Conservation (phyloP, 2,888 invertebrate genomes). For the Drosophila monieri region DNA sequence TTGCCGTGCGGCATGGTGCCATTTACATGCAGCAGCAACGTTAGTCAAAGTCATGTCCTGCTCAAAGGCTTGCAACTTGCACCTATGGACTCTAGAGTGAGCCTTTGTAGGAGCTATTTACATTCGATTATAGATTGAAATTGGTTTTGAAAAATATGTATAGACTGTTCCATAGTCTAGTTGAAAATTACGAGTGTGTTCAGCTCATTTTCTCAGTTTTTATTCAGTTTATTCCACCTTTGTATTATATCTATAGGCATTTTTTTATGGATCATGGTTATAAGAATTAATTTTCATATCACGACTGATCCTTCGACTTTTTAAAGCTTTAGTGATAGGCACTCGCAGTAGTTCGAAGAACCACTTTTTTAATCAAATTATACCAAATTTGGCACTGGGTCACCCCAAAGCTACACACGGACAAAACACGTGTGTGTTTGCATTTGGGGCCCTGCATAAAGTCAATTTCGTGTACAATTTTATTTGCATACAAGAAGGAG, state of each 20-base stretch:
- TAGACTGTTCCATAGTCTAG: background rate
- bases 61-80: slow-evolving; percentile 48
- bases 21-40: slow-evolving; percentile 76
- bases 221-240: background rate
- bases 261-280: too few relatives aligned
- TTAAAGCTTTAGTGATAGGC: too few relatives aligned
- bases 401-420: slow-evolving; percentile 14
- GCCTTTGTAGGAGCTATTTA: background rate
- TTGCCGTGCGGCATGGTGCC: slow-evolving; percentile 58
- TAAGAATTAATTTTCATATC: too few relatives aligned
- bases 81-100: slow-evolving; percentile 18
- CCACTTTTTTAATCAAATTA: background rate
- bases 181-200: background rate
- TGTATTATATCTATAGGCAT: too few relatives aligned
- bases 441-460: slow-evolving; percentile 43
- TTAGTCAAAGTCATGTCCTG: slow-evolving; percentile 76
- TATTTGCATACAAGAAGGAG: slow-evolving; percentile 68
- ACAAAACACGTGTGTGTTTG: slow-evolving; percentile 2
- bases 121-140: background rate
- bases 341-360: too few relatives aligned
- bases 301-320: too few relatives aligned
- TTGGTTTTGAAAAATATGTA: background rate
- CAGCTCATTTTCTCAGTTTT: background rate
- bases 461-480: slow-evolving; percentile 79
- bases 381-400: slow-evolving; percentile 4